Conservation (phyloP, 2,888 invertebrate genomes). For the Eupelmus urozonus region DNA sequence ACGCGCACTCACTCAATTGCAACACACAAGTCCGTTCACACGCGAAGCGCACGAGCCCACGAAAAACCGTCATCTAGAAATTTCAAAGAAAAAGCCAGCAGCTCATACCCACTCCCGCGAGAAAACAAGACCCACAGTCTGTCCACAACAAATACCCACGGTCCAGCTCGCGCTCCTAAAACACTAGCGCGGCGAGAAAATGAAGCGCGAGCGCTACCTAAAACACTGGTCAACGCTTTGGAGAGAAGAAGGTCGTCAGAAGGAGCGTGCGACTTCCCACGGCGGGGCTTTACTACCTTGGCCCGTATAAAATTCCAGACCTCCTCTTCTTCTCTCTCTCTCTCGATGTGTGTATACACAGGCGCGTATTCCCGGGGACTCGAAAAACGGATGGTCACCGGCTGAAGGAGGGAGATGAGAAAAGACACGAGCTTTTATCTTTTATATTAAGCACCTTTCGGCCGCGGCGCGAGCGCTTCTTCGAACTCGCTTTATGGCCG, state of each 20-base stretch:
- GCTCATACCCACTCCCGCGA: no score
- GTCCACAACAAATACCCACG: no score
- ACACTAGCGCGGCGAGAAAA: conserved; percentile 8
- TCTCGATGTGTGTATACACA: neutral
- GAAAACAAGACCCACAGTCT: no score
- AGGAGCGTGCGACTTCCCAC: conserved; percentile 46
- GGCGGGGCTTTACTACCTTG: conserved; percentile 47
- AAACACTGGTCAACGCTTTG: conserved; percentile 9
- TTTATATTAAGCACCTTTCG: conserved; percentile 57
- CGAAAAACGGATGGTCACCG: conserved; percentile 40
- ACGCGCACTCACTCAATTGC: no score
- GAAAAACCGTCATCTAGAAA: no score
- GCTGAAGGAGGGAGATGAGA: conserved; percentile 50
- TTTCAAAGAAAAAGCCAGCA: no score
- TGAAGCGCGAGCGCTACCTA: neutral
- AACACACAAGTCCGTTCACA: no score
- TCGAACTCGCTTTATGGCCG: conserved; percentile 62
- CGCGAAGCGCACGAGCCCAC: no score
- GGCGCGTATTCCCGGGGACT: neutral
- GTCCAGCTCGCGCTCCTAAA: conserved; percentile 4
- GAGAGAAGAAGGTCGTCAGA: neutral
- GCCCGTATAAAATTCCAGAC: conserved; percentile 49
- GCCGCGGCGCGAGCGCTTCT: conserved; percentile 54
- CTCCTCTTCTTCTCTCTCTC: neutral
- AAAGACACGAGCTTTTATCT: conserved; percentile 52